These are phyloP conservation scores for Leptestheria dahalacensis DNA, from an alignment of 1,140 invertebrate genomes.

Conservation along the genomic window DNA sequence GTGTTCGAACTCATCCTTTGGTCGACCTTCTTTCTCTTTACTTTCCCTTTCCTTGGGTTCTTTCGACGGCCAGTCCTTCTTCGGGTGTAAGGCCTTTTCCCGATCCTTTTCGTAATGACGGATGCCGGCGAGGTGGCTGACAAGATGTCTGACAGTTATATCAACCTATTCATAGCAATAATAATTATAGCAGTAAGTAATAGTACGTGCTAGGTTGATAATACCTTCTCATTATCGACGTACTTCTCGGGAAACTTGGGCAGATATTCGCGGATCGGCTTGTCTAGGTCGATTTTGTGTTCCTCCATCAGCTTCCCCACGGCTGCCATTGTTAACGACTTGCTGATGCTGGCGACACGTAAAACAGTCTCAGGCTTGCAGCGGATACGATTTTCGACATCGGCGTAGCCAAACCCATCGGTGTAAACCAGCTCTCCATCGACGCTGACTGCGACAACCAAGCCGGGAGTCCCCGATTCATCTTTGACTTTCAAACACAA, in stretches of 20 bases:
- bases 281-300: constrained; percentile 40
- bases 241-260: constrained; percentile 37
- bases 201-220: not conserved
- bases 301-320: constrained; percentile 38
- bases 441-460: constrained; percentile 37
- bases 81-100: constrained; percentile 5
- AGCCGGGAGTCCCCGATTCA: constrained; percentile 35
- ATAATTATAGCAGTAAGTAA: not conserved
- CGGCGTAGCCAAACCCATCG: constrained; percentile 40
- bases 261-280: constrained; percentile 38
- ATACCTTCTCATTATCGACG: constrained; percentile 31
- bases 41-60: constrained; percentile 10
- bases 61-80: constrained; percentile 15
- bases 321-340: constrained; percentile 39
- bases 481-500: constrained; percentile 21
- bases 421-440: constrained; percentile 37
- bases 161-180: constrained; percentile 27
- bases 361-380: constrained; percentile 38
- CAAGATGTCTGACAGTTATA: constrained; percentile 36
- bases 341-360: constrained; percentile 48
- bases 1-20: constrained; percentile 19
- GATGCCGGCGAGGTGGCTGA: constrained; percentile 38
- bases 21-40: constrained; percentile 17
- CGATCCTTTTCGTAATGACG: constrained; percentile 35
- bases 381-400: constrained; percentile 39